Evolutionary conservation across 2,797 vertebrate species (phyloP).

Genomic region (Hippopotamyrus pictus): DNA sequence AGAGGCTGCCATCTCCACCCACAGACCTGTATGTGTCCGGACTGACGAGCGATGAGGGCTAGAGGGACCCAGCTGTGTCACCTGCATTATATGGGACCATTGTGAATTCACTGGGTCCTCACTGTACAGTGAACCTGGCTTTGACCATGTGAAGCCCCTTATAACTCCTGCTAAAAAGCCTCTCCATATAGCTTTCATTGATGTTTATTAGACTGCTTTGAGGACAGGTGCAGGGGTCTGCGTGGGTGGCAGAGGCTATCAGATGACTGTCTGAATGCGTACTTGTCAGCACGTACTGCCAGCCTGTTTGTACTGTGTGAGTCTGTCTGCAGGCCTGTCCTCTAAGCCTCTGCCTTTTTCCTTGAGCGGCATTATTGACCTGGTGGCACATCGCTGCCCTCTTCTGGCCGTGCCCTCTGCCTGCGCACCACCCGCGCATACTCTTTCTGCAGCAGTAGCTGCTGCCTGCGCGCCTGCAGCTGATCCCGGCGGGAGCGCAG

Average conservation of each 20-base stretch:
- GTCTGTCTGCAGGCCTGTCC: neutral
- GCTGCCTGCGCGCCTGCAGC: constrained; percentile 38
- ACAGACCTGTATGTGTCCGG: neutral
- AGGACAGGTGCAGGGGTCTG: neutral
- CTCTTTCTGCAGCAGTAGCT: constrained; percentile 45
- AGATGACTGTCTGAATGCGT: neutral
- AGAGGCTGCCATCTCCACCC: neutral
- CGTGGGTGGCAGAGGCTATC: neutral
- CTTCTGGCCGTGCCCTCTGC: constrained; percentile 13
- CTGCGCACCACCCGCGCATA: constrained; percentile 33
- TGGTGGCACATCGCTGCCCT: neutral
- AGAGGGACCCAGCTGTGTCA: neutral
- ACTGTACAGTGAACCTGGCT: neutral
- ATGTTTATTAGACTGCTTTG: neutral
- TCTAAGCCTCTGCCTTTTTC: neutral
- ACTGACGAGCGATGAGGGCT: neutral
- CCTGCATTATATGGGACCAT: neutral
- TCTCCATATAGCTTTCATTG: neutral
- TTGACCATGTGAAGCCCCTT: neutral
- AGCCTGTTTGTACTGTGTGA: neutral
- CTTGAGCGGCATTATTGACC: neutral
- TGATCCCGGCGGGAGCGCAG: constrained; percentile 30
- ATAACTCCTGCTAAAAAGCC: neutral
- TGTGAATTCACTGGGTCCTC: neutral
- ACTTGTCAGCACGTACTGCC: neutral